These are phyloP conservation scores for Sphecodes monilicornis DNA, from an alignment of 2,888 invertebrate species.

Conservation along the genomic window DNA sequence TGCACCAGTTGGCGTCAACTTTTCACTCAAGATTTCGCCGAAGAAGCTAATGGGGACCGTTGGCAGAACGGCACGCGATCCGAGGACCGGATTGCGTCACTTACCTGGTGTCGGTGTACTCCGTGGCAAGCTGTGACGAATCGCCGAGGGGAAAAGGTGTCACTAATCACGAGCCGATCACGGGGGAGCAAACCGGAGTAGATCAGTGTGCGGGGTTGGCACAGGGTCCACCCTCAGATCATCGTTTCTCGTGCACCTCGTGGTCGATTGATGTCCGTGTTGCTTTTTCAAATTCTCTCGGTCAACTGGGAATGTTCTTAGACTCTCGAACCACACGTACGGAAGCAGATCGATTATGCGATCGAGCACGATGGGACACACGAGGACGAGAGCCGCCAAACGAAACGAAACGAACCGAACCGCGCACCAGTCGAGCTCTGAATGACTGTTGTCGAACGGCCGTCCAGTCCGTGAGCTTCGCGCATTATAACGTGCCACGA, in stretches of 20 bases:
- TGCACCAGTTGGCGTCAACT: conserved; percentile 14
- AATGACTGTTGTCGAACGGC: conserved; percentile 66
- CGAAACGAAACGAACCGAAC: conserved; percentile 47
- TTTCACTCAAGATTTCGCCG: conserved; percentile 64
- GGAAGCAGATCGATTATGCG: conserved; percentile 5
- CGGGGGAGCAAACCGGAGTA: conserved; percentile 19
- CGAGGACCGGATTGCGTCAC: neutral
- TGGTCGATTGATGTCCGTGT: neutral
- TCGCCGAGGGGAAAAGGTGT: neutral
- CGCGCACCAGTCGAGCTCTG: conserved; percentile 73
- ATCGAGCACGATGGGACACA: conserved; percentile 7
- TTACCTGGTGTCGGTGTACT: conserved; percentile 18
- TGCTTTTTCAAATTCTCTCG: neutral
- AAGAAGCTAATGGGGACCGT: neutral
- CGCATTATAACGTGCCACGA: conserved; percentile 49
- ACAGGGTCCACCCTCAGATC: conserved; percentile 38
- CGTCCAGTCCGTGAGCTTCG: conserved; percentile 44
- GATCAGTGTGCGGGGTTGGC: conserved; percentile 4
- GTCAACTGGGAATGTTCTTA: neutral
- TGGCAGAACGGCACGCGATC: neutral
- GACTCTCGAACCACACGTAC: neutral
- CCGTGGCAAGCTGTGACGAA: neutral
- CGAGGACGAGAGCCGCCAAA: conserved; percentile 42
- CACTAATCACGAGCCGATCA: conserved; percentile 32
- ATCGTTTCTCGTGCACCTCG: conserved; percentile 24